Evolutionary conservation across 1,140 invertebrate genomes (phyloP).

Genomic region (Euglossa dilemma): DNA sequence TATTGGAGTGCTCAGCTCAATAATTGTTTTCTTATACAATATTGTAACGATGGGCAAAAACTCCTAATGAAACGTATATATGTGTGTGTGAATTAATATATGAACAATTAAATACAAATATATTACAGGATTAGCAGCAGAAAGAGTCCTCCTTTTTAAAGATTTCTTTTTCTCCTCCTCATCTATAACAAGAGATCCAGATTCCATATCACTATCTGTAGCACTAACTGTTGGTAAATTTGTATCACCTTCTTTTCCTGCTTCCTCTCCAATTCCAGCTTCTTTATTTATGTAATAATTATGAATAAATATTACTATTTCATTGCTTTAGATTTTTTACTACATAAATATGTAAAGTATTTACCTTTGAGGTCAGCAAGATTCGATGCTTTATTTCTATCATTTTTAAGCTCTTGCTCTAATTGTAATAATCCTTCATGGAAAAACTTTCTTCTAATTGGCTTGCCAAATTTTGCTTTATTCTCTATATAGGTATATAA

Average conservation of each 20-base stretch:
- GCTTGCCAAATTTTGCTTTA: conserved; percentile 87
- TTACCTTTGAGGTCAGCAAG: conserved; percentile 60
- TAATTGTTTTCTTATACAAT: conserved; percentile 60
- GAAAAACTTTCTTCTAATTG: conserved; percentile 85
- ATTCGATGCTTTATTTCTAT: conserved; percentile 59
- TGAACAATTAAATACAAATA: neutral
- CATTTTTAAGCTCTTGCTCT: conserved; percentile 80
- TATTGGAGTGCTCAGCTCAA: conserved; percentile 67
- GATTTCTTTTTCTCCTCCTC: conserved; percentile 83
- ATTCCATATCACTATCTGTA: conserved; percentile 80
- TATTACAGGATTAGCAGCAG: conserved; percentile 73
- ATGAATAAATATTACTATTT: neutral
- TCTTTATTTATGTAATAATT: conserved; percentile 15
- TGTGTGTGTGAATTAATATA: conserved; percentile 16
- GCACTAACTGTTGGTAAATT: conserved; percentile 59
- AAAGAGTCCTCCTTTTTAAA: conserved; percentile 74
- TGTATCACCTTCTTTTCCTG: conserved; percentile 50
- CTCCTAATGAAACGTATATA: conserved; percentile 42
- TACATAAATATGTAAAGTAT: neutral
- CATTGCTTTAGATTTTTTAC: neutral
- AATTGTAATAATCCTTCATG: conserved; percentile 87
- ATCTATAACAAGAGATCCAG: conserved; percentile 84
- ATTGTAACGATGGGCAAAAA: conserved; percentile 21
- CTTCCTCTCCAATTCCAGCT: conserved; percentile 51
- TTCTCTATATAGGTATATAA: conserved; percentile 83